Conservation (phyloP, 2,888 invertebrate species). For the Amiota minor region DNA sequence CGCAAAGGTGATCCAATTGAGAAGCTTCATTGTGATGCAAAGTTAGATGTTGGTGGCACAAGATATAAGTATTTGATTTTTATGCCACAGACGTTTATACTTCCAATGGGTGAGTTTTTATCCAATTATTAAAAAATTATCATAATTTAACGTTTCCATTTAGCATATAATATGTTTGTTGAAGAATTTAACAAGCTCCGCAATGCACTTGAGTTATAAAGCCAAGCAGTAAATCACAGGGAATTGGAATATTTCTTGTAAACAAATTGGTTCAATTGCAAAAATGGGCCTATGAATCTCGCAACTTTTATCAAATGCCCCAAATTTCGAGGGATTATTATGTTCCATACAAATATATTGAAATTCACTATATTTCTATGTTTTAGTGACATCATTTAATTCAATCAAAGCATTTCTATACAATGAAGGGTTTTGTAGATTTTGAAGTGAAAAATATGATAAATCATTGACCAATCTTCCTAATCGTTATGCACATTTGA, state of each 20-base stretch:
- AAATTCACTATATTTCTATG: conserved; percentile 92
- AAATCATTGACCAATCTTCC: conserved; percentile 89
- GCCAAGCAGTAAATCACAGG: conserved; percentile 95
- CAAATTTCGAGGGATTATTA: conserved; percentile 89
- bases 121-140: too few relatives aligned
- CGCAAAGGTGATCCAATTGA: conserved; percentile 90
- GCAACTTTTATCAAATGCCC: conserved; percentile 83
- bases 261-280: conserved; percentile 95
- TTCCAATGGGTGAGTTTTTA: conserved; percentile 79
- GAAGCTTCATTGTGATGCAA: conserved; percentile 74
- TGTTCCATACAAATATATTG: conserved; percentile 90
- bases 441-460: conserved; percentile 96
- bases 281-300: conserved; percentile 89
- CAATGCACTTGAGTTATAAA: conserved; percentile 98
- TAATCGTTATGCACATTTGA: conserved; percentile 95
- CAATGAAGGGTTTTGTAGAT: conserved; percentile 93
- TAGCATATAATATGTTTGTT: conserved; percentile 96
- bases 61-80: conserved; percentile 90
- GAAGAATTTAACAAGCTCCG: conserved; percentile 94
- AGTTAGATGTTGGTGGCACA: conserved; percentile 77
- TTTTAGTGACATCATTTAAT: conserved; percentile 93
- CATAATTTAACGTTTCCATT: too few relatives aligned
- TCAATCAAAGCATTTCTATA: conserved; percentile 95
- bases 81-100: conserved; percentile 92
- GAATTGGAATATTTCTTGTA: conserved; percentile 95